Percentiles rank a stretch among this genome's conserved stretches.
Conservation (phyloP, 2,888 invertebrate genomes). For the Nemoura dubitans region DNA sequence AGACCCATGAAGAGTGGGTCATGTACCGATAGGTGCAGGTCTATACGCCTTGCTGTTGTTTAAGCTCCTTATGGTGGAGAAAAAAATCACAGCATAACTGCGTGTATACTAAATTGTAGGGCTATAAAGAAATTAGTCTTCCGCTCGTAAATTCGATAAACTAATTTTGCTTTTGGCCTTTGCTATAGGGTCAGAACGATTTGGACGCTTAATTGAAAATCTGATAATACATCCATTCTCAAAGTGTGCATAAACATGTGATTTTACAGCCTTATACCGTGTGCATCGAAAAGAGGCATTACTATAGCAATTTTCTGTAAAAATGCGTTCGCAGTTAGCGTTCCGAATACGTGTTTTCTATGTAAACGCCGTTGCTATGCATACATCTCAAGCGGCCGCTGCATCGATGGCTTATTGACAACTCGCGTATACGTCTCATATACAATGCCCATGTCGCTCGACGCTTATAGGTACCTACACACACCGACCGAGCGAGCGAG, state of each 20-base stretch:
- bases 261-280: too few relatives aligned
- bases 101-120: neutral
- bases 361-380: neutral
- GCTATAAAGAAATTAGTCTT: neutral
- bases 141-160: neutral
- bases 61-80: neutral
- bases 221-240: too few relatives aligned
- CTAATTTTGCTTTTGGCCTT: neutral
- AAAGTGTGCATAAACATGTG: too few relatives aligned
- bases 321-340: neutral
- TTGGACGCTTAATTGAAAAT: too few relatives aligned
- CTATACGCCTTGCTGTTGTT: neutral
- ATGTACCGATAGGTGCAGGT: neutral
- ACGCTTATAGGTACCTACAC: too few relatives aligned
- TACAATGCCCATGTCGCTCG: neutral
- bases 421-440: neutral
- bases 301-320: neutral
- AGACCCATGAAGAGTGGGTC: neutral
- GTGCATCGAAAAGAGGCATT: too few relatives aligned
- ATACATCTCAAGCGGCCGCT: constrained; percentile 32
- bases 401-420: constrained; percentile 34
- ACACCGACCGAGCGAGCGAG: too few relatives aligned
- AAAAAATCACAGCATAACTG: neutral
- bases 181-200: too few relatives aligned
- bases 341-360: too few relatives aligned